These are phyloP conservation scores for Enteromius radiatus DNA, from an alignment of 2,797 vertebrate genomes.

Conservation along the genomic window DNA sequence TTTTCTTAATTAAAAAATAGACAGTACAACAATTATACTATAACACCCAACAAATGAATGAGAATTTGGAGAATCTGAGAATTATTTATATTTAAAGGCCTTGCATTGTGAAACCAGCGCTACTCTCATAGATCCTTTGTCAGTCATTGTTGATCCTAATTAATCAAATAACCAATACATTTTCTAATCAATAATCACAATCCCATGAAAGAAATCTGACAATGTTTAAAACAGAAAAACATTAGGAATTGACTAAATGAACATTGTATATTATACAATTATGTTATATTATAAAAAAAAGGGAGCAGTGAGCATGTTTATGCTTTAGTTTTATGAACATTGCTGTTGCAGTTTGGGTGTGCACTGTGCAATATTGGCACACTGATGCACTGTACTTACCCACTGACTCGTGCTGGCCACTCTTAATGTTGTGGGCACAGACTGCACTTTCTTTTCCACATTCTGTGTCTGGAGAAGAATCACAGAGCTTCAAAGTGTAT, in stretches of 20 bases:
- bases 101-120: not conserved
- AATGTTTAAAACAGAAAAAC: too few relatives aligned
- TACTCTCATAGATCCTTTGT: not conserved
- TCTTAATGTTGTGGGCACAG: conserved; percentile 74
- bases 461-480: conserved; percentile 65
- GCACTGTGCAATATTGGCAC: not conserved
- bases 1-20: not conserved
- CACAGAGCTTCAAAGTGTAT: conserved; percentile 88
- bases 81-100: not conserved
- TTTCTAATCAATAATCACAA: not conserved
- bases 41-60: not conserved
- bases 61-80: not conserved
- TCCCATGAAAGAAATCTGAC: not conserved
- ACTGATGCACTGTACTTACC: conserved; percentile 80
- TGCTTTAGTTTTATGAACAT: not conserved
- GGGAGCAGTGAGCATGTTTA: not conserved
- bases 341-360: not conserved
- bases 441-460: conserved; percentile 79
- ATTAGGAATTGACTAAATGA: not conserved
- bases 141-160: not conserved
- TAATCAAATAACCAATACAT: not conserved
- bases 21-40: not conserved
- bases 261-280: not conserved
- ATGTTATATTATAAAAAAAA: not conserved
- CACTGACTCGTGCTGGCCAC: conserved; percentile 68